phyloP scores from a whole-genome alignment of 2,113 vertebrate genomes.

The Pedetes capensis region DNA sequence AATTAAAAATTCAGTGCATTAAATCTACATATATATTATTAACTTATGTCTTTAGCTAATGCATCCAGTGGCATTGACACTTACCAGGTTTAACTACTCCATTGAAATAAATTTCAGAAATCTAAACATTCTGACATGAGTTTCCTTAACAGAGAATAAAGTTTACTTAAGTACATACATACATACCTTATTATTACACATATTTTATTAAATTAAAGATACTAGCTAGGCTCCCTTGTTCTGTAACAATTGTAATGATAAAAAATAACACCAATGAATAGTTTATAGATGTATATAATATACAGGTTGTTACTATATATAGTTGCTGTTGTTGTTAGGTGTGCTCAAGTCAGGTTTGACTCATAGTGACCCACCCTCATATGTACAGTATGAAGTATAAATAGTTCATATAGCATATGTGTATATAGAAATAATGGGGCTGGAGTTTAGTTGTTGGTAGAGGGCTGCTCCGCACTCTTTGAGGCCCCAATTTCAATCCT shows the following conservation, averaged over 20 bases:
- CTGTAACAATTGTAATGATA: background rate
- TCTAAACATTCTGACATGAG: background rate
- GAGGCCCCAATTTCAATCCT: no score
- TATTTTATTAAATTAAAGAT: background rate
- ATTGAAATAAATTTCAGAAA: background rate
- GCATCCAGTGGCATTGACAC: fast-evolving
- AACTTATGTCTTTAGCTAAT: background rate
- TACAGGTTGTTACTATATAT: background rate
- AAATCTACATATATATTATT: background rate
- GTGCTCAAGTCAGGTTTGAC: no score
- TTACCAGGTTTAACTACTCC: background rate
- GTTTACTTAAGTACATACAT: background rate
- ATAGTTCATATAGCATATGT: background rate
- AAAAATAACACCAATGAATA: background rate
- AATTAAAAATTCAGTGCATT: background rate
- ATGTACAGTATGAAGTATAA: no score
- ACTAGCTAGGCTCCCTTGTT: background rate
- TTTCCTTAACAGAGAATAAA: background rate
- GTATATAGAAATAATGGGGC: background rate
- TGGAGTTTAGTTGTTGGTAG: no score
- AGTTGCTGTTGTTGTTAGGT: no score
- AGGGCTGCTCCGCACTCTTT: no score
- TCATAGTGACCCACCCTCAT: no score
- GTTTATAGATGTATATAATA: no score
- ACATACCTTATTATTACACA: no score